Base-by-base conservation (phyloP, 1,140 invertebrate species). In the Zaprionus davidi region DNA sequence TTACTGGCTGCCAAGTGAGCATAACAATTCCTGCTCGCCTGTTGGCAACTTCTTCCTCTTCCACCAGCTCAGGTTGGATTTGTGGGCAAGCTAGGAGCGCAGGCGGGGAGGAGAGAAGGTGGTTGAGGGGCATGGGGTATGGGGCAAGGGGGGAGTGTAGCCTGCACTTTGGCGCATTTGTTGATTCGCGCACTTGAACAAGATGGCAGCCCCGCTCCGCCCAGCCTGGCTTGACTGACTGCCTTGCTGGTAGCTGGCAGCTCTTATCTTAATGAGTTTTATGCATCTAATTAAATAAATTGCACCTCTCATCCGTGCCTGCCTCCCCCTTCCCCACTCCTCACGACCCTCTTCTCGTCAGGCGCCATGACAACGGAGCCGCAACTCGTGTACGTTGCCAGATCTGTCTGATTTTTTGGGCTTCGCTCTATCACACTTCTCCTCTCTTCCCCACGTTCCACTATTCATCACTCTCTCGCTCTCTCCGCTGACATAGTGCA, bases 211-310 rank as follows among this genome's bases (percentile, higher is more conserved):
- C 17, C 56, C 63, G 31, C 57, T 15, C 62, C 72, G 44, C 49
- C 66, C 44, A 63, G 71, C 31, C 46, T 63, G 31, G 31, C 55
- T 64, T 38, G 55, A 34, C 55, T 38, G 12, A 12, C 36, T 15
- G 36, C 36, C 36, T 38, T 66, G 46, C 65, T 26, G 71, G 41
- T 70, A 78, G 60, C 49, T 68, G 62, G 68, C 74, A 76, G 86
- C 87, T 90, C 86, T 90, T 90, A 90, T 90, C 86, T 90, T 90
- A 90, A 90, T 90, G 86, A 90, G 86, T 82, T 90, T 90, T 90
- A 90, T 90, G 86, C 86, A 90, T 90, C 86, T 90, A 90, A 90
- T 90, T 90, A 90, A 90, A 90, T 90, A 90, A 90, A 90, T 90
- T 90, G 82, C 86, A 86, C 87, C 86, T 79, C 81, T 79, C 69